Percentiles rank a stretch among this genome's conserved stretches.
phyloP scores from a whole-genome alignment of 2,888 invertebrate genomes.

The Blastobasis lacticolella region DNA sequence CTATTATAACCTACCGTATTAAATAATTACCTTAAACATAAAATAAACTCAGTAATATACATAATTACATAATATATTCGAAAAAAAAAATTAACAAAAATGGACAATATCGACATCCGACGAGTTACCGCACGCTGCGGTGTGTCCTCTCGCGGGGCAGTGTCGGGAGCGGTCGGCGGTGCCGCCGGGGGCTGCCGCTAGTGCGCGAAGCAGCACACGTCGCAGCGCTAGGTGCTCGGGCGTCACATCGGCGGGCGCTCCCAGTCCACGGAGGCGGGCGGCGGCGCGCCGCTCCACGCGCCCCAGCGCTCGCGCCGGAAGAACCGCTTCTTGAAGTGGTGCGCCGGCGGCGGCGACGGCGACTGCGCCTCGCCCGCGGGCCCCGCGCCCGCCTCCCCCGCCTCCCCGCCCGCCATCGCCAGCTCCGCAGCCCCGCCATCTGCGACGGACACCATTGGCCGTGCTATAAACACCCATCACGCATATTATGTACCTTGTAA shows the following conservation, averaged over 20 bases:
- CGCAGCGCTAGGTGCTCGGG: constrained; percentile 36
- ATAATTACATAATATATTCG: constrained; percentile 73
- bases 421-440: no score
- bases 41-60: constrained; percentile 72
- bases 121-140: constrained; percentile 12
- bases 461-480: no score
- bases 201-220: constrained; percentile 20
- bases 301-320: constrained; percentile 84
- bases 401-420: constrained; percentile 21
- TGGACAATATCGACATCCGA: constrained; percentile 35
- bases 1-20: constrained; percentile 48
- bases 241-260: constrained; percentile 69
- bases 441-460: no score
- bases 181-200: constrained; percentile 17
- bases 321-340: constrained; percentile 89
- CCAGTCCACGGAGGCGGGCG: constrained; percentile 60
- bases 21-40: constrained; percentile 70
- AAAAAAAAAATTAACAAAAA: constrained; percentile 55
- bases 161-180: not conserved
- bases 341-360: constrained; percentile 49
- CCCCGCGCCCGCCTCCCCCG: constrained; percentile 34
- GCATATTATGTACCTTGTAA: no score
- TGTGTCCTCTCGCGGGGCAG: not conserved
- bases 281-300: constrained; percentile 61
- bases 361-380: constrained; percentile 31